Conservation (phyloP, 1,140 invertebrate species). For the Hetaerina americana region DNA sequence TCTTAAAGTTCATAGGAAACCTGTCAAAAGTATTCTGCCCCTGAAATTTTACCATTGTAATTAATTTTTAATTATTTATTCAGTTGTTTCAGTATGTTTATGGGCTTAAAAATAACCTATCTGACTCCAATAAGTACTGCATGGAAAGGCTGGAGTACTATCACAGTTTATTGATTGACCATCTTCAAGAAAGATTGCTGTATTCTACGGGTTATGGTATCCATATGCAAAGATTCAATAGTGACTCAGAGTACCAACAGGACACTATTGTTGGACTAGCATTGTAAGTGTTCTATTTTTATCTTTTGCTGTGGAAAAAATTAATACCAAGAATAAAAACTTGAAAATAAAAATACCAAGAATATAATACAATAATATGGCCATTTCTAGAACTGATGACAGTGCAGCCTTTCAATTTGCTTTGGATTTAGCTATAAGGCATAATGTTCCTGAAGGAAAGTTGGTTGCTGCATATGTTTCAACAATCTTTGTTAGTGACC, state of each 20-base stretch:
- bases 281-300: background rate
- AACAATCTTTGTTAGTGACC: background rate
- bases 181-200: background rate
- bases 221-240: background rate
- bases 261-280: background rate
- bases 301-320: too few relatives aligned
- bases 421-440: background rate
- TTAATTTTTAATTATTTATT: background rate
- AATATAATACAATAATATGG: too few relatives aligned
- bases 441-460: background rate
- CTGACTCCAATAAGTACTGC: background rate
- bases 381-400: background rate
- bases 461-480: background rate
- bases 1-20: background rate
- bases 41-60: background rate
- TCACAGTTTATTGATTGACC: background rate
- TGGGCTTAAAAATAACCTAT: background rate
- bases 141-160: background rate
- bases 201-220: background rate
- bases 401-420: background rate
- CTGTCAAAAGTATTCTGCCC: background rate
- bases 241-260: background rate
- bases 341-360: too few relatives aligned
- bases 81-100: background rate
- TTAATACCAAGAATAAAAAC: too few relatives aligned